Evolutionary conservation across 2,888 invertebrate genomes (phyloP).

Genomic region (Zelleria hepariella): DNA sequence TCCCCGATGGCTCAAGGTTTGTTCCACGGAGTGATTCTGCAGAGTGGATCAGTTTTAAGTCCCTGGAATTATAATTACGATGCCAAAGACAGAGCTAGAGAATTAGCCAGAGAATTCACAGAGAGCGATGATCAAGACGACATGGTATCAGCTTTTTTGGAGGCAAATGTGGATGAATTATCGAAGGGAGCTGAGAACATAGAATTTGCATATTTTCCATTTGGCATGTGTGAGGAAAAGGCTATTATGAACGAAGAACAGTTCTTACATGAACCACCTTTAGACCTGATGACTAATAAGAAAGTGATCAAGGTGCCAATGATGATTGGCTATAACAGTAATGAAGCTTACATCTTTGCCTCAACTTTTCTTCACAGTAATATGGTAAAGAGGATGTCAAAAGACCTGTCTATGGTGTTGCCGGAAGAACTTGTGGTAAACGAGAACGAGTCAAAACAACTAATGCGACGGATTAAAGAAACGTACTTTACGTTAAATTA

Average conservation of each 20-base stretch:
- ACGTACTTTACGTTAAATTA: conserved; percentile 42
- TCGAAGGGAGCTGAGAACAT: conserved; percentile 30
- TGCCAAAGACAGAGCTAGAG: conserved; percentile 33
- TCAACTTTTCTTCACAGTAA: conserved; percentile 31
- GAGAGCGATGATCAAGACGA: conserved; percentile 17
- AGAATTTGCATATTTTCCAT: conserved; percentile 43
- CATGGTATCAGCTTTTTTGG: conserved; percentile 19
- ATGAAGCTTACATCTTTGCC: conserved; percentile 54
- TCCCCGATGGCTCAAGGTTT: conserved; percentile 37
- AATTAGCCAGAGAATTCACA: conserved; percentile 23
- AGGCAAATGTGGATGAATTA: conserved; percentile 28
- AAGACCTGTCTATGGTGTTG: conserved; percentile 29
- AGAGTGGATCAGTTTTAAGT: conserved; percentile 51
- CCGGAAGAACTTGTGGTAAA: conserved; percentile 47
- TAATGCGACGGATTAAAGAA: conserved; percentile 33
- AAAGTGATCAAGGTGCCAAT: conserved; percentile 34
- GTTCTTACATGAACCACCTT: conserved; percentile 38
- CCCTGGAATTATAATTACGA: conserved; percentile 59
- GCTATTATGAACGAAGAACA: conserved; percentile 26
- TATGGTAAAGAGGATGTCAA: conserved; percentile 23
- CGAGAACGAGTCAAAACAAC: conserved; percentile 32
- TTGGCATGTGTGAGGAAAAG: conserved; percentile 48
- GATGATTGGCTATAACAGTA: conserved; percentile 49
- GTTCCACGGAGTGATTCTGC: conserved; percentile 50
- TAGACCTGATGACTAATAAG: conserved; percentile 29